phyloP scores from a whole-genome alignment of 2,888 invertebrate genomes.

The Drosophila fungiperda region DNA sequence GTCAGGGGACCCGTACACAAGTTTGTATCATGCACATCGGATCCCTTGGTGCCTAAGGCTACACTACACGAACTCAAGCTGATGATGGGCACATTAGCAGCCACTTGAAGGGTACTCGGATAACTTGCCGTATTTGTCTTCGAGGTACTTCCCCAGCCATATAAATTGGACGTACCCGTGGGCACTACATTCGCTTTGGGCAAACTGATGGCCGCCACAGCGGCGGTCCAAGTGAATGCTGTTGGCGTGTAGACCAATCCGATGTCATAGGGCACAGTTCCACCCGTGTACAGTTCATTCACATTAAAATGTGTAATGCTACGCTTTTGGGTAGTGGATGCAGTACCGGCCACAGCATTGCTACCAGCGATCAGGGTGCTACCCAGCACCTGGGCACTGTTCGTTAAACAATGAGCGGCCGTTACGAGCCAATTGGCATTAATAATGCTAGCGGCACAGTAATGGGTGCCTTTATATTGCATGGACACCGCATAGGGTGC shows the following conservation, averaged over 20 bases:
- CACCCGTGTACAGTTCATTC: constrained; percentile 81
- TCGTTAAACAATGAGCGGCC: constrained; percentile 82
- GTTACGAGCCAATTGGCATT: constrained; percentile 82
- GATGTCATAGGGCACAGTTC: constrained; percentile 82
- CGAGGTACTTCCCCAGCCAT: constrained; percentile 84
- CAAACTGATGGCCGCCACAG: constrained; percentile 72
- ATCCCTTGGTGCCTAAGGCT: constrained; percentile 71
- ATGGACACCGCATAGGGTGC: constrained; percentile 83
- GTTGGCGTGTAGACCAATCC: constrained; percentile 79
- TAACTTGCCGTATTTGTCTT: constrained; percentile 69
- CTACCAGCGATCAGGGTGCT: constrained; percentile 81
- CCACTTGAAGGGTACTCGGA: constrained; percentile 76
- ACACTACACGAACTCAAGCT: constrained; percentile 63
- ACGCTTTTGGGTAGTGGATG: constrained; percentile 74
- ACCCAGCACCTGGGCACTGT: constrained; percentile 63
- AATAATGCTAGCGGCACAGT: constrained; percentile 82
- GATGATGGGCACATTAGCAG: constrained; percentile 76
- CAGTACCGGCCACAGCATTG: constrained; percentile 72
- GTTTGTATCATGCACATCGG: constrained; percentile 77
- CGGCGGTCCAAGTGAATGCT: constrained; percentile 75
- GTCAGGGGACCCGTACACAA: constrained; percentile 82
- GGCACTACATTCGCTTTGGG: constrained; percentile 65
- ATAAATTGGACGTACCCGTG: constrained; percentile 75
- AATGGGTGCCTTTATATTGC: constrained; percentile 76
- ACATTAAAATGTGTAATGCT: constrained; percentile 71